These are phyloP conservation scores for Melopsittacus undulatus DNA, from an alignment of 2,797 vertebrate species.

Conservation along the genomic window DNA sequence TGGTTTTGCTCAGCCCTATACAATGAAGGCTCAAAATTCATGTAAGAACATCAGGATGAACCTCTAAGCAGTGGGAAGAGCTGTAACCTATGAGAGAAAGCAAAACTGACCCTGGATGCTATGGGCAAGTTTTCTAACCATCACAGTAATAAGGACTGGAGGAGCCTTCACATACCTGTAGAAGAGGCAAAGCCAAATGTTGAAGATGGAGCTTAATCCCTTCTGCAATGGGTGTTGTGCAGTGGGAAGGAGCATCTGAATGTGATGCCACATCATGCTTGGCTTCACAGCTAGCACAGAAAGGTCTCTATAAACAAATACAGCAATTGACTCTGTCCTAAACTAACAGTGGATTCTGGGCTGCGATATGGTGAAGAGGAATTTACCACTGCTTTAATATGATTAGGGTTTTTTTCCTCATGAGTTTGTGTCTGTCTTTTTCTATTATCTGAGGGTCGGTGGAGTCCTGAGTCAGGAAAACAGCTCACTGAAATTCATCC, in stretches of 20 bases:
- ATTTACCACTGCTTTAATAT: constrained; percentile 38
- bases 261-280: background rate
- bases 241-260: accelerated
- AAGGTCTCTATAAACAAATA: background rate
- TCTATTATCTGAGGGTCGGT: background rate
- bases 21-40: background rate
- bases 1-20: background rate
- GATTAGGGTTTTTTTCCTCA: constrained; percentile 17
- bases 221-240: background rate
- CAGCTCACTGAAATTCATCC: constrained; percentile 14
- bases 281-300: background rate
- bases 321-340: background rate
- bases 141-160: background rate
- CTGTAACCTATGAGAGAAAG: background rate
- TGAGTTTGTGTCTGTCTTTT: constrained; percentile 14
- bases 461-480: constrained; percentile 58
- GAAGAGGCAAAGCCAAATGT: background rate
- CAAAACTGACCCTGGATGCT: background rate
- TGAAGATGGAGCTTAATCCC: background rate
- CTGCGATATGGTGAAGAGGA: background rate
- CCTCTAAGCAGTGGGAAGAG: accelerated
- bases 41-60: background rate
- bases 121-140: background rate
- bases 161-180: background rate
- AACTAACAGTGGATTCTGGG: background rate